Evolutionary conservation across 2,888 invertebrate genomes (phyloP).

Genomic region (Notodonta ziczac): DNA sequence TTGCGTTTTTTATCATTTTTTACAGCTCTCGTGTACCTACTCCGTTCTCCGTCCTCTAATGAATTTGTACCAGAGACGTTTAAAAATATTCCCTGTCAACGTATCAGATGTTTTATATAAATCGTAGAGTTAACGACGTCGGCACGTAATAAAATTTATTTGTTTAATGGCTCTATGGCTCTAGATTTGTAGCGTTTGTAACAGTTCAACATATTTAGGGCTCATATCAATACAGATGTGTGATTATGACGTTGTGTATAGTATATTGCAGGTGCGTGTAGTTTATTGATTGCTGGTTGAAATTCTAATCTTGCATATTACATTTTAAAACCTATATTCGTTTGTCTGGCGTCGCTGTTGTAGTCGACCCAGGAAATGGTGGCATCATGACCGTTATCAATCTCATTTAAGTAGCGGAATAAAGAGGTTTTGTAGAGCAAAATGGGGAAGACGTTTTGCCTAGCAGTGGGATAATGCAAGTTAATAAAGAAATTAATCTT

Average conservation of each 20-base stretch:
- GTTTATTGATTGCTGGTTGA: not conserved
- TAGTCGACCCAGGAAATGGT: too few species aligned
- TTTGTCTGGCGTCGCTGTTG: too few species aligned
- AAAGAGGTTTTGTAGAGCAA: too few species aligned
- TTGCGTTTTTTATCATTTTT: conserved; percentile 45
- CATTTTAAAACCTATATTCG: too few species aligned
- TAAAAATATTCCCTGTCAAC: conserved; percentile 70
- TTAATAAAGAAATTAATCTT: too few species aligned
- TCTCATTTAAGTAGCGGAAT: too few species aligned
- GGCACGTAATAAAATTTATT: conserved; percentile 70
- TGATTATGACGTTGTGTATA: conserved; percentile 46
- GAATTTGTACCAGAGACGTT: conserved; percentile 61
- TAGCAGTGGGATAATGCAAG: too few species aligned
- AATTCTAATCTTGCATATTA: not conserved
- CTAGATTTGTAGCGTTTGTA: conserved; percentile 61
- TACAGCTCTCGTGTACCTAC: conserved; percentile 40
- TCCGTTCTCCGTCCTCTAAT: conserved; percentile 43
- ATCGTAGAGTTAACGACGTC: conserved; percentile 70
- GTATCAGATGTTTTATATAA: conserved; percentile 70
- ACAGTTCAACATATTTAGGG: conserved; percentile 56
- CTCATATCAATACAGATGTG: conserved; percentile 45
- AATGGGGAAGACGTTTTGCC: too few species aligned
- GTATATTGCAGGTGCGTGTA: conserved; percentile 33
- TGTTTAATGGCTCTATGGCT: conserved; percentile 61
- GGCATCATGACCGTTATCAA: too few species aligned